Evolutionary conservation across 2,888 invertebrate species (phyloP).

Genomic region (Hirtodrosophila cameraria): DNA sequence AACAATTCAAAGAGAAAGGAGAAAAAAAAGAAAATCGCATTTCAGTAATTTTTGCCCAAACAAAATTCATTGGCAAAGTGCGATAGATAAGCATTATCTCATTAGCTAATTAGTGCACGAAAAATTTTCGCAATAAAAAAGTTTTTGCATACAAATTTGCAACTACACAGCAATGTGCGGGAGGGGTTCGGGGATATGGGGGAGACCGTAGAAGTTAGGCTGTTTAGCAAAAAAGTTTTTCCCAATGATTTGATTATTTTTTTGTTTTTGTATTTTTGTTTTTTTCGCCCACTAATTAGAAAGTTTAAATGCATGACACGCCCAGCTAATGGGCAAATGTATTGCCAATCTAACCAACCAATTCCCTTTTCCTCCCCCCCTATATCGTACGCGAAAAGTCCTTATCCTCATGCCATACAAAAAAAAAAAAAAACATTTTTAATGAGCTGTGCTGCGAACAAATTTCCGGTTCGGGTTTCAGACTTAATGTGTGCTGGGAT

Average conservation of each 20-base stretch:
- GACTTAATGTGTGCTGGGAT: conserved; percentile 5
- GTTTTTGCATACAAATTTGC: conserved; percentile 52
- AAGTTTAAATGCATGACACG: conserved; percentile 70
- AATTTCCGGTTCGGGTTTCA: conserved; percentile 63
- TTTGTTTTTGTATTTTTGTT: conserved; percentile 14
- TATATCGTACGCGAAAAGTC: too few species aligned
- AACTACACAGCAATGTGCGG: conserved; percentile 17
- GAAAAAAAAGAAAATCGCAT: conserved; percentile 3
- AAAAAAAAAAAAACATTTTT: conserved; percentile 45
- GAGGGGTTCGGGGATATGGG: background rate
- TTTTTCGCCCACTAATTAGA: conserved; percentile 64
- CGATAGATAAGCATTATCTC: conserved; percentile 78
- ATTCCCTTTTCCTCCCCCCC: too few species aligned
- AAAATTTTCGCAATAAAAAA: conserved; percentile 79
- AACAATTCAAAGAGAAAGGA: background rate
- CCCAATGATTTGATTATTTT: conserved; percentile 16
- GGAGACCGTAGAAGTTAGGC: background rate
- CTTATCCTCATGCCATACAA: too few species aligned
- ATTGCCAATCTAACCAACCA: conserved; percentile 31
- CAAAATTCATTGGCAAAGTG: conserved; percentile 60
- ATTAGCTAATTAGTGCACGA: conserved; percentile 77
- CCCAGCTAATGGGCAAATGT: conserved; percentile 47
- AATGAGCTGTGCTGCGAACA: conserved; percentile 69
- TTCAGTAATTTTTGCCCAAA: conserved; percentile 5
- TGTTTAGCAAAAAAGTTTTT: conserved; percentile 30